These are phyloP conservation scores for Oreochromis mossambicus DNA, from an alignment of 2,797 vertebrate species.

Conservation along the genomic window DNA sequence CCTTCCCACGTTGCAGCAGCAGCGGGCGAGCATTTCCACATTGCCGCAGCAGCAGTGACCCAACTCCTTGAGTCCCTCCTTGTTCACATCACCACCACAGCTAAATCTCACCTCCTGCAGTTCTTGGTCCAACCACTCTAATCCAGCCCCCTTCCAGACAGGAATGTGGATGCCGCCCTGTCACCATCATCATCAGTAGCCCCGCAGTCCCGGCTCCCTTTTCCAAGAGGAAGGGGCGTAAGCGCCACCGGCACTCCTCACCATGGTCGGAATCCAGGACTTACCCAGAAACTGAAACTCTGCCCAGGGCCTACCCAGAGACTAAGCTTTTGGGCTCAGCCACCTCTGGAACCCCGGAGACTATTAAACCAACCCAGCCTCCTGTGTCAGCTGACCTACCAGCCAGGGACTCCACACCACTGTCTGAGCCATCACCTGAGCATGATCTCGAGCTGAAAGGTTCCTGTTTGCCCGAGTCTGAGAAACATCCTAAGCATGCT, in stretches of 20 bases:
- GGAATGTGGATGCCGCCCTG: too few species aligned
- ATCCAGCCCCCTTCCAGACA: not conserved
- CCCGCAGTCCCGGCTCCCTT: too few species aligned
- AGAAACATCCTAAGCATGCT: not conserved
- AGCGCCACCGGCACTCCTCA: too few species aligned
- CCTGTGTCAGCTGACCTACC: too few species aligned
- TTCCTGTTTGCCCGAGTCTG: not conserved
- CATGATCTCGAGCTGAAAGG: not conserved
- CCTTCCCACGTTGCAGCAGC: not conserved
- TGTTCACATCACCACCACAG: not conserved
- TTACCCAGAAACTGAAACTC: too few species aligned
- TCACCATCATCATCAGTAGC: rapidly evolving
- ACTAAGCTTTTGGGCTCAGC: too few species aligned
- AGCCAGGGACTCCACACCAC: too few species aligned
- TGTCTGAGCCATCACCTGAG: not conserved
- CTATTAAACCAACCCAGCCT: too few species aligned
- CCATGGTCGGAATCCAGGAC: too few species aligned
- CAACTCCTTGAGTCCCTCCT: not conserved
- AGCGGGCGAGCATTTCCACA: not conserved
- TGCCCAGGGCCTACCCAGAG: too few species aligned
- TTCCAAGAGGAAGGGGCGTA: too few species aligned
- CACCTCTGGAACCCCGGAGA: too few species aligned
- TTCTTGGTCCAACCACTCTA: not conserved
- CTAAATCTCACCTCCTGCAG: not conserved
- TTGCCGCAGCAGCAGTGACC: not conserved